Percentiles rank a stretch among this genome's conserved stretches.
Conservation (phyloP, 1,140 invertebrate species). For the Periplaneta americana region DNA sequence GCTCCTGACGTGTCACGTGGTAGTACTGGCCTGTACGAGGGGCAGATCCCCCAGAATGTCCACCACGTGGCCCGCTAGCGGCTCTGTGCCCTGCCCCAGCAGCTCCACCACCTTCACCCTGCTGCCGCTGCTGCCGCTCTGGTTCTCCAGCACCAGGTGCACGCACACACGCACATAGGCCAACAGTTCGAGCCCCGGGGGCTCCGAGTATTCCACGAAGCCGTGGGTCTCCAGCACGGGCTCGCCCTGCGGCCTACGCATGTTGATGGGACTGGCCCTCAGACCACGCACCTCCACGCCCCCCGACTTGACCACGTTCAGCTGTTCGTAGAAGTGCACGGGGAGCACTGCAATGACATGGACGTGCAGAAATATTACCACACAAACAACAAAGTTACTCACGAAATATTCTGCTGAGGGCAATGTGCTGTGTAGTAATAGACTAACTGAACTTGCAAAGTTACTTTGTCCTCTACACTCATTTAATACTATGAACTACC, state of each 20-base stretch:
- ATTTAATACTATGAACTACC: too few relatives aligned
- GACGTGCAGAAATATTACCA: too few relatives aligned
- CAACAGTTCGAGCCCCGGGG: background rate
- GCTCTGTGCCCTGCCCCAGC: slow-evolving; percentile 41
- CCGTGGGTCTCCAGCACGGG: slow-evolving; percentile 30
- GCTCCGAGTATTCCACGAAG: slow-evolving; percentile 42
- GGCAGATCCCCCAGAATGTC: slow-evolving; percentile 32
- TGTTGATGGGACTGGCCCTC: slow-evolving; percentile 47
- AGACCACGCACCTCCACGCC: slow-evolving; percentile 52
- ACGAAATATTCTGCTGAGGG: too few relatives aligned
- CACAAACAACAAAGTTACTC: too few relatives aligned
- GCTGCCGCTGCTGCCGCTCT: slow-evolving; percentile 49
- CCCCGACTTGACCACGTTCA: slow-evolving; percentile 38
- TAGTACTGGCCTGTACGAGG: slow-evolving; percentile 41
- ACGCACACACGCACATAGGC: slow-evolving; percentile 48
- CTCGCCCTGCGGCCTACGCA: slow-evolving; percentile 20
- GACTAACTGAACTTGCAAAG: too few relatives aligned
- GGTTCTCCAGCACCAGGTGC: slow-evolving; percentile 77
- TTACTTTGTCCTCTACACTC: too few relatives aligned
- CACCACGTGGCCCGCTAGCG: slow-evolving; percentile 32
- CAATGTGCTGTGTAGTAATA: too few relatives aligned
- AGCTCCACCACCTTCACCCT: slow-evolving; percentile 70
- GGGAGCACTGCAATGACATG: too few relatives aligned
- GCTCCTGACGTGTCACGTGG: too few relatives aligned
- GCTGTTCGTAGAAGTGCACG: too few relatives aligned